Percentiles rank a stretch among this genome's conserved stretches.
Evolutionary conservation across 2,888 invertebrate genomes (phyloP).

Genomic region (Anoncus sp.): DNA sequence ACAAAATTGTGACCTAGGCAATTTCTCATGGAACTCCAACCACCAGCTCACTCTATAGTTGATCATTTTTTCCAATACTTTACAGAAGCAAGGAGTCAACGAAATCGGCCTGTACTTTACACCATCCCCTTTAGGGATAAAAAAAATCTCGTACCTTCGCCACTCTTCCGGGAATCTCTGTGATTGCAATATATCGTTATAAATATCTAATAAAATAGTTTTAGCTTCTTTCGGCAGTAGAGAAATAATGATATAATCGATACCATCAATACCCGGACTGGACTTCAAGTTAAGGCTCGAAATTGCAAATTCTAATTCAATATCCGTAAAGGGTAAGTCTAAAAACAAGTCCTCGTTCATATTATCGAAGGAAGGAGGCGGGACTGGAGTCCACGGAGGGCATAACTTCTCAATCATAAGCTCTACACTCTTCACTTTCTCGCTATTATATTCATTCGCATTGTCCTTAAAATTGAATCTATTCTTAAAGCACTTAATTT

Average conservation of each 20-base stretch:
- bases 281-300: conserved; percentile 37
- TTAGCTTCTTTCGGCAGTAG: conserved; percentile 9
- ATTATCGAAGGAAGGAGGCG: conserved; percentile 22
- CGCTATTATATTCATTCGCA: conserved; percentile 23
- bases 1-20: too few relatives aligned
- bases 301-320: conserved; percentile 41
- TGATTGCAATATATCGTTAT: conserved; percentile 34
- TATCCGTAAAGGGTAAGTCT: conserved; percentile 17
- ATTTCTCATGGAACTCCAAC: too few relatives aligned
- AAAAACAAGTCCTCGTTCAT: conserved; percentile 20
- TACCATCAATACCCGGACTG: conserved; percentile 44
- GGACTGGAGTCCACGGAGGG: background rate
- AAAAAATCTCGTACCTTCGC: conserved; percentile 35
- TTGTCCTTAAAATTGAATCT: conserved; percentile 29
- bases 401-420: conserved; percentile 18
- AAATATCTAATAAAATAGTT: conserved; percentile 13
- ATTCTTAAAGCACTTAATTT: conserved; percentile 46
- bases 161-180: conserved; percentile 35
- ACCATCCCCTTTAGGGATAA: conserved; percentile 43
- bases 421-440: conserved; percentile 16
- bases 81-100: conserved; percentile 46
- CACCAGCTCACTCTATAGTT: too few relatives aligned
- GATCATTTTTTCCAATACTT: conserved; percentile 50
- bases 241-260: conserved; percentile 48
- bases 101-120: conserved; percentile 44